Conservation (phyloP, 23 tunicate genomes). For the Oikopleura albicans region DNA sequence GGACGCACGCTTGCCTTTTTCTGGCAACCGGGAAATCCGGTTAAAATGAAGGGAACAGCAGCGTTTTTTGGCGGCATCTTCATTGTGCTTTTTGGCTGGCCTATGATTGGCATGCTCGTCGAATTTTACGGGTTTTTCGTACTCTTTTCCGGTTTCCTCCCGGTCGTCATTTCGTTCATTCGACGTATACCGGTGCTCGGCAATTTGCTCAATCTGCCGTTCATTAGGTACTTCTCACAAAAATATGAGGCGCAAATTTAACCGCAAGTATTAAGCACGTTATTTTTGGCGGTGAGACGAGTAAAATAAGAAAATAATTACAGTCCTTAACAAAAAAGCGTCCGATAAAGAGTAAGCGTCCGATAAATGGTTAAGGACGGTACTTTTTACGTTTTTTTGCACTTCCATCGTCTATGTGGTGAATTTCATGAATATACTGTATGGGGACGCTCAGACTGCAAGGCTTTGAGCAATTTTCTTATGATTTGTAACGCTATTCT, state of each 20-base stretch:
- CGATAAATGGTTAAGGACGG: no score
- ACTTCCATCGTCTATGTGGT: no score
- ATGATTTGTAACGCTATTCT: no score
- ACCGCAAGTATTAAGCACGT: no score
- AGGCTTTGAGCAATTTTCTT: no score
- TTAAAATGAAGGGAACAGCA: conserved; percentile 57
- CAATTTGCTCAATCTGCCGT: conserved; percentile 35
- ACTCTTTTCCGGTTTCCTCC: conserved; percentile 78
- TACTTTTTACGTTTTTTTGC: no score
- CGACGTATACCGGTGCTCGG: conserved; percentile 66
- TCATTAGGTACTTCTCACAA: conserved; percentile 47
- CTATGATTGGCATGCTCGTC: conserved; percentile 78
- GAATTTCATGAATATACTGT: no score
- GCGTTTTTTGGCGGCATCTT: conserved; percentile 74
- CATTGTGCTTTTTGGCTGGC: conserved; percentile 73
- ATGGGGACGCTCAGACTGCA: no score
- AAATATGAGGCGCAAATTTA: conserved; percentile 22
- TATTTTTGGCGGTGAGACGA: no score
- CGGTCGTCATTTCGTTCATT: conserved; percentile 51
- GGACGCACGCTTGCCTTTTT: conserved; percentile 74
- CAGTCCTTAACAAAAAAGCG: no score
- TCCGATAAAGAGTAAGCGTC: no score
- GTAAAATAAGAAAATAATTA: no score
- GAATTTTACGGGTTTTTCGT: conserved; percentile 90
- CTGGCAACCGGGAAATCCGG: conserved; percentile 38